Base-by-base conservation (phyloP, 2,888 invertebrate genomes). In the Caenorhabditis sp. region DNA sequence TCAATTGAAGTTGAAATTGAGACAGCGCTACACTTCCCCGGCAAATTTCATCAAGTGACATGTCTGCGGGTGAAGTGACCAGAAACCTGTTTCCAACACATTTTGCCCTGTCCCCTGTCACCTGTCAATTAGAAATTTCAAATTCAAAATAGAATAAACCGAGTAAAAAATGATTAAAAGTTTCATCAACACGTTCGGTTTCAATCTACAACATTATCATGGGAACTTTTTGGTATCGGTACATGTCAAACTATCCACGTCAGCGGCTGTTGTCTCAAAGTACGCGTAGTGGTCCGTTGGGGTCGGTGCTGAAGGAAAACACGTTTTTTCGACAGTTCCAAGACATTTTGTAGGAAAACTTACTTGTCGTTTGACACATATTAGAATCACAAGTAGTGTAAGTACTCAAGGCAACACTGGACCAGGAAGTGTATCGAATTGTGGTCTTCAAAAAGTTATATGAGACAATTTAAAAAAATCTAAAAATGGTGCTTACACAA, bases 201-300 rank as follows among this genome's bases (percentile, higher is more conserved):
- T 51, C 24, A 6, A 40, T 55, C 26, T 28, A n/a, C n/a, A 4
- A 55, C 24, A 22, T 50, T 6, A 65, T 80, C 32, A 76, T 4
- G 77, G 71, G 64, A 82, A 82, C 22, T 68, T 72, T 22, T 71
- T 82, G 2, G 68, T 68, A 18, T 70, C 70, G 1, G 82, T 82
- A 32, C 82, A 82, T 22, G 77, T 78, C 28, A 82, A 37, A 72
- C 61, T 72, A 37, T 82, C 55, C 32, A 82, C 82, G 35, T 77
- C 72, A 3, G 67, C 72, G 6, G 71, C 71, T 8, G 67, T 78
- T n/a, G 82, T 82, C n/a, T 68, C 55, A 28, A 78, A 82, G 51
- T 82, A 82, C 6, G 62, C 68, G 53, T 58, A 72, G 32, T 82
- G 82, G 26, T 82, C 82, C 0, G 72, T 40, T 13, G 78, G 47